Conservation (phyloP, 2,113 vertebrate genomes). For the Porphyrio hochstetteri region DNA sequence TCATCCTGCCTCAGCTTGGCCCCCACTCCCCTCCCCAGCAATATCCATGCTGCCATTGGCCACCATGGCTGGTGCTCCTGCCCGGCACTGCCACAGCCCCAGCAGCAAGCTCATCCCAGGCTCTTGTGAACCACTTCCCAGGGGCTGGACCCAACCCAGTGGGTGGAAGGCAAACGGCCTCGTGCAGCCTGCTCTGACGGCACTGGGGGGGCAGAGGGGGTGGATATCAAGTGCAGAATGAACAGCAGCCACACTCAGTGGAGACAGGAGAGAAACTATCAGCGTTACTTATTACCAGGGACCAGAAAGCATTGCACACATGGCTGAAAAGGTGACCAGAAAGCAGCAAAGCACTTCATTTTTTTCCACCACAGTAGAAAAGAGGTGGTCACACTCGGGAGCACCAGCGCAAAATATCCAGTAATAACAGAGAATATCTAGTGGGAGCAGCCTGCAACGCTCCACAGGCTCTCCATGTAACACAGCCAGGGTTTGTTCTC, state of each 20-base stretch:
- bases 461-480: neutral
- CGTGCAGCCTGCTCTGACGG: neutral
- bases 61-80: neutral
- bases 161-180: neutral
- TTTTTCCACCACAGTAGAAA: neutral
- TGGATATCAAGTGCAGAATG: neutral
- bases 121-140: neutral
- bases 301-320: neutral
- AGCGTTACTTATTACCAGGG: neutral
- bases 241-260: neutral
- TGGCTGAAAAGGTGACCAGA: neutral
- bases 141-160: neutral
- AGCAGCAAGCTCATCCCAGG: neutral
- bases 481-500: neutral
- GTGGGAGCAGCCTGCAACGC: neutral
- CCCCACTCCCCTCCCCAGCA: neutral
- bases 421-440: neutral
- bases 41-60: rapidly evolving
- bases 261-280: neutral
- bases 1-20: neutral
- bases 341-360: neutral
- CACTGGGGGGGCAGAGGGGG: rapidly evolving
- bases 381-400: neutral
- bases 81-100: neutral
- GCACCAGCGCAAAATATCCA: neutral